Conservation (phyloP, 2,888 invertebrate genomes). For the Sericinus montela region DNA sequence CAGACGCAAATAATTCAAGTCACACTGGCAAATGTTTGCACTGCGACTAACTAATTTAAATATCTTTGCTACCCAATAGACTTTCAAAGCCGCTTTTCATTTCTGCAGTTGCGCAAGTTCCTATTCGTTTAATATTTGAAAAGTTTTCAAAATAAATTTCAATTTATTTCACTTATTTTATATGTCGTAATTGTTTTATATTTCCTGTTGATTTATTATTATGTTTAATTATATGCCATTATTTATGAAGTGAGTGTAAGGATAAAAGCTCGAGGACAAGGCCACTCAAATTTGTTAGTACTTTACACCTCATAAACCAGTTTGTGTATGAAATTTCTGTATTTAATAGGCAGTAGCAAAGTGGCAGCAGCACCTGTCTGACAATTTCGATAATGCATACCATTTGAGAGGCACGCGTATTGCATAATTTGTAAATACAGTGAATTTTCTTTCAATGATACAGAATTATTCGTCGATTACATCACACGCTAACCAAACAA, state of each 20-base stretch:
- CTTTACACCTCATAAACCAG: conserved; percentile 14
- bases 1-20: conserved; percentile 2
- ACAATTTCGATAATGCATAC: conserved; percentile 26
- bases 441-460: no score
- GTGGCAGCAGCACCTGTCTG: conserved; percentile 25
- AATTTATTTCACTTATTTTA: neutral
- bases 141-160: neutral
- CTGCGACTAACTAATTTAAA: neutral
- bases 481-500: no score
- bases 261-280: conserved; percentile 22
- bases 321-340: conserved; percentile 23
- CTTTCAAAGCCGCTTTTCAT: neutral
- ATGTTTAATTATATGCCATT: conserved; percentile 8
- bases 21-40: neutral
- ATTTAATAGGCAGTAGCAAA: neutral
- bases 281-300: conserved; percentile 19
- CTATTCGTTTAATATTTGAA: neutral
- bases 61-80: neutral
- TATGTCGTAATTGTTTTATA: conserved; percentile 12
- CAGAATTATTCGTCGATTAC: no score
- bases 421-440: conserved; percentile 21
- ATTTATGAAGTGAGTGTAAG: conserved; percentile 15
- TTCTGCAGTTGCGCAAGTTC: conserved; percentile 4
- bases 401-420: conserved; percentile 24
- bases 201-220: conserved; percentile 21